phyloP scores from a whole-genome alignment of 2,888 invertebrate genomes.

The Dicycla oo region DNA sequence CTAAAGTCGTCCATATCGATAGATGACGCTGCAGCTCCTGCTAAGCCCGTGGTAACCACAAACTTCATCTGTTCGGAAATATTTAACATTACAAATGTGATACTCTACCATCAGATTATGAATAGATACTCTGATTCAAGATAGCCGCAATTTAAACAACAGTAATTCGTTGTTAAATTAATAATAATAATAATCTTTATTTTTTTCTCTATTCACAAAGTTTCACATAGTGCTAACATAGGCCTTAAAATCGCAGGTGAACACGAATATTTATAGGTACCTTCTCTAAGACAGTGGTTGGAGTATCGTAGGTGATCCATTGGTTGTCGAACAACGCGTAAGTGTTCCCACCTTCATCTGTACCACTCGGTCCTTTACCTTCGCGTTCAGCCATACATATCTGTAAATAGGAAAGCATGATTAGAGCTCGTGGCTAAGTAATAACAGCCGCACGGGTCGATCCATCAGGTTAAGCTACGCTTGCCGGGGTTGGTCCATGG shows the following conservation, averaged over 20 bases:
- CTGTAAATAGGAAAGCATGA: slow-evolving; percentile 70
- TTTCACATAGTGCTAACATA: too few species aligned
- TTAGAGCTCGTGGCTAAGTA: too few species aligned
- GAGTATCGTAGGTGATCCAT: slow-evolving; percentile 95
- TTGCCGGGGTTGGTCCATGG: too few species aligned
- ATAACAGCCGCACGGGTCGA: too few species aligned
- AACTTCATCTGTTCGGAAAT: slow-evolving; percentile 90
- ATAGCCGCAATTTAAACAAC: neutral
- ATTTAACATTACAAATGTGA: neutral
- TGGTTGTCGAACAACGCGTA: slow-evolving; percentile 93
- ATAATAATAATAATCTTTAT: too few species aligned
- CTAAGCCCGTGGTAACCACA: slow-evolving; percentile 91
- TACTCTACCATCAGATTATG: neutral
- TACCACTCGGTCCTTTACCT: slow-evolving; percentile 87
- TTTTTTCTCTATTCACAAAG: too few species aligned
- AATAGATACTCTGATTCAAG: neutral
- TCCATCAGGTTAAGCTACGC: too few species aligned
- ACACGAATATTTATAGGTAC: slow-evolving; percentile 76
- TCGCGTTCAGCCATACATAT: slow-evolving; percentile 91
- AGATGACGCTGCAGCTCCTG: slow-evolving; percentile 93
- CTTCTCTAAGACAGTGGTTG: slow-evolving; percentile 92
- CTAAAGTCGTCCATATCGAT: slow-evolving; percentile 95
- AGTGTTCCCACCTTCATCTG: slow-evolving; percentile 92
- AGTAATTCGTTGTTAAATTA: neutral
- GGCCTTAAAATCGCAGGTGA: neutral